Evolutionary conservation across 2,797 vertebrate species (phyloP).

Genomic region (Eulemur rubriventer): DNA sequence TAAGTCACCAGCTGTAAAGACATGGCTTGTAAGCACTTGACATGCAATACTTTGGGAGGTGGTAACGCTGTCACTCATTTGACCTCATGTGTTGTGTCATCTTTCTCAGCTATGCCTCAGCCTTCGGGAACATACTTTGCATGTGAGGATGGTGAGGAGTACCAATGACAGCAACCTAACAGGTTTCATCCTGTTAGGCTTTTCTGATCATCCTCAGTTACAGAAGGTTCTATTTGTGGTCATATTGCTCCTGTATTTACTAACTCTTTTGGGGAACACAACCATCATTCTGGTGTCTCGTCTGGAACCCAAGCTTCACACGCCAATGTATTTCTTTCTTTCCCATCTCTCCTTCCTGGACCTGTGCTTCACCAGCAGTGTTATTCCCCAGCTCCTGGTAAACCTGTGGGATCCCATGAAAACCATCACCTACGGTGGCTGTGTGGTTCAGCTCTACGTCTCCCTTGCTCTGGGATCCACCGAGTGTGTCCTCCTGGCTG

Average conservation of each 20-base stretch:
- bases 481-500: slow-evolving; percentile 63
- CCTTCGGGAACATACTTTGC: neutral
- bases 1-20: neutral
- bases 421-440: neutral
- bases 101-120: neutral
- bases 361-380: neutral
- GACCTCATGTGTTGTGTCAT: neutral
- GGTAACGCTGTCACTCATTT: neutral
- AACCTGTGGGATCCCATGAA: neutral
- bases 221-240: neutral
- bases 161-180: neutral
- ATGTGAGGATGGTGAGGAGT: neutral
- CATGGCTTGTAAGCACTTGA: neutral
- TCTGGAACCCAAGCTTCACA: slow-evolving; percentile 3
- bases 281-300: neutral
- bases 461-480: slow-evolving; percentile 50
- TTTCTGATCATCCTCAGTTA: slow-evolving; percentile 39
- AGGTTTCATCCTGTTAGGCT: slow-evolving; percentile 7
- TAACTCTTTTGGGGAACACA: slow-evolving; percentile 22
- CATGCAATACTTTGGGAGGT: no score
- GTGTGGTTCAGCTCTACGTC: slow-evolving; percentile 44
- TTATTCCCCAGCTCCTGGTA: neutral
- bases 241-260: neutral
- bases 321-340: neutral
- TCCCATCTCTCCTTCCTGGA: slow-evolving; percentile 35